A percentile compares a stretch with the other conserved stretches of the same genome.
Conservation (phyloP, 1,140 invertebrate genomes). For the Octopus sinensis region DNA sequence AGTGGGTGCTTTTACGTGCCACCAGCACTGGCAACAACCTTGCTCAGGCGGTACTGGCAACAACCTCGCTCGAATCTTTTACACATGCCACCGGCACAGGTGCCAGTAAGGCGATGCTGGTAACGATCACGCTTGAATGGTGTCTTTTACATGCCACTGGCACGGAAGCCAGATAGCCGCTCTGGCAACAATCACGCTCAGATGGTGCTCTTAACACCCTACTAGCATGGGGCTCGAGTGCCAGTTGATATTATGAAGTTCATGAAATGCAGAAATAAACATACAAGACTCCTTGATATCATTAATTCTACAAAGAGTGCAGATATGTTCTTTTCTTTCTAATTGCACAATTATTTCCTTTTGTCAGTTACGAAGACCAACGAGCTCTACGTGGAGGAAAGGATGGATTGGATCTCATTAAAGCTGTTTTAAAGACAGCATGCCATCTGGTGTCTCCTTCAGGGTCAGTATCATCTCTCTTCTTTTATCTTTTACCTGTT, state of each 20-base stretch:
- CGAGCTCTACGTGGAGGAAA: conserved; percentile 32
- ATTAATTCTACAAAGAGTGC: neutral
- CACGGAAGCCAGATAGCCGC: too few species aligned
- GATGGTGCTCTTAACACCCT: too few species aligned
- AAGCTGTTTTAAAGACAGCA: conserved; percentile 21
- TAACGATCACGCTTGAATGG: too few species aligned
- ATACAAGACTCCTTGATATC: neutral
- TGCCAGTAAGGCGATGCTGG: too few species aligned
- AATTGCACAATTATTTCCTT: conserved; percentile 17
- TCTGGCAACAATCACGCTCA: too few species aligned
- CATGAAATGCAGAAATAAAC: neutral
- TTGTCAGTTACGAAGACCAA: conserved; percentile 32
- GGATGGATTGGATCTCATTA: conserved; percentile 33
- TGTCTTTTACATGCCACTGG: too few species aligned
- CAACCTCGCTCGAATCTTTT: too few species aligned
- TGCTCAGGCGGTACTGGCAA: too few species aligned
- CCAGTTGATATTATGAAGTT: neutral
- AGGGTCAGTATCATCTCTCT: neutral
- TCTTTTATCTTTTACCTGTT: neutral
- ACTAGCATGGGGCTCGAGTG: too few species aligned
- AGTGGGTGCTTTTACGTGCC: too few species aligned
- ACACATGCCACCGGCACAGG: too few species aligned
- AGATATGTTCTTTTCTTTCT: neutral
- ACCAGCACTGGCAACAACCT: too few species aligned
- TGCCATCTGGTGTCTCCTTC: neutral